Evolutionary conservation across 2,888 invertebrate species (phyloP).

Genomic region (Microctonus hyperodae): DNA sequence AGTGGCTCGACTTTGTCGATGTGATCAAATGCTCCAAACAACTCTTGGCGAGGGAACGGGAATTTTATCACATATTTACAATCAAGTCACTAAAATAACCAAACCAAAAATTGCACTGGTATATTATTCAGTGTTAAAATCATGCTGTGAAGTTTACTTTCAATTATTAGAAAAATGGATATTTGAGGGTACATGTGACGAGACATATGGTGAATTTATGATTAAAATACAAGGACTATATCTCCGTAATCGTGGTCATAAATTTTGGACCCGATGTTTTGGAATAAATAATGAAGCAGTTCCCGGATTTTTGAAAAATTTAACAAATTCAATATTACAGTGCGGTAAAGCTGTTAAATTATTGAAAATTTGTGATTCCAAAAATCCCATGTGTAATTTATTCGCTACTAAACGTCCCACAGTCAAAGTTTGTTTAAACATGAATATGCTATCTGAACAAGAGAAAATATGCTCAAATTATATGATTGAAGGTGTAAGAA

Average conservation of each 20-base stretch:
- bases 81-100: slow-evolving; percentile 69
- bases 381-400: slow-evolving; percentile 67
- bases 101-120: slow-evolving; percentile 67
- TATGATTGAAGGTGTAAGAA: slow-evolving; percentile 64
- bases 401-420: slow-evolving; percentile 67
- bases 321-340: slow-evolving; percentile 72
- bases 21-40: slow-evolving; percentile 43
- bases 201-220: slow-evolving; percentile 85
- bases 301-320: slow-evolving; percentile 73
- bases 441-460: slow-evolving; percentile 65
- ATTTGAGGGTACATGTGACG: slow-evolving; percentile 83
- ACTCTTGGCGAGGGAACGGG: slow-evolving; percentile 65
- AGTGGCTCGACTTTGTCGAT: slow-evolving; percentile 53
- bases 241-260: slow-evolving; percentile 69
- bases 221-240: slow-evolving; percentile 75
- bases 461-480: slow-evolving; percentile 65
- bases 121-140: slow-evolving; percentile 67
- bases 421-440: slow-evolving; percentile 66
- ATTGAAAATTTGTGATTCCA: slow-evolving; percentile 74
- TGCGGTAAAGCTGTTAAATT: slow-evolving; percentile 80
- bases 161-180: slow-evolving; percentile 83
- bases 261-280: slow-evolving; percentile 75
- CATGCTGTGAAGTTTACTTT: slow-evolving; percentile 69
- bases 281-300: slow-evolving; percentile 64
- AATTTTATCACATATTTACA: slow-evolving; percentile 72